Evolutionary conservation across 2,888 invertebrate genomes (phyloP).

Genomic region (Tineola bisselliella): DNA sequence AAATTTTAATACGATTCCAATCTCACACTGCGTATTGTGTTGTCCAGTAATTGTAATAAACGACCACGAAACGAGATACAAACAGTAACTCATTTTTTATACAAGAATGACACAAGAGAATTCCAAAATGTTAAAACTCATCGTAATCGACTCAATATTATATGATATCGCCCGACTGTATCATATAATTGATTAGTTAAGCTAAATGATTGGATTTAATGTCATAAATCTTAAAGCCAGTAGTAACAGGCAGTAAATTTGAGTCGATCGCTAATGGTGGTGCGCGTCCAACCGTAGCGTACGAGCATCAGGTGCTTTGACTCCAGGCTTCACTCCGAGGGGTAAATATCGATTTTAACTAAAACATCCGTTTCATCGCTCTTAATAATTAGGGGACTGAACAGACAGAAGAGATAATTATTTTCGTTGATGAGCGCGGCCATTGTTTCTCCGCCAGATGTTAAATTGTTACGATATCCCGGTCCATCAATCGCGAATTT

Average conservation of each 20-base stretch:
- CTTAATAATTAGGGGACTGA: conserved; percentile 32
- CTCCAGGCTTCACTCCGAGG: not conserved
- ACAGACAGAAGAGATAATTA: conserved; percentile 33
- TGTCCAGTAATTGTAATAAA: conserved; percentile 5
- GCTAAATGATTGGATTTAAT: not conserved
- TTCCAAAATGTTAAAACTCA: no score
- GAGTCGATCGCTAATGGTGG: conserved; percentile 19
- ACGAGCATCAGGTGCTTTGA: conserved; percentile 11
- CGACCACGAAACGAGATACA: not conserved
- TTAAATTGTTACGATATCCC: conserved; percentile 8
- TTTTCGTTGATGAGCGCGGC: conserved; percentile 33
- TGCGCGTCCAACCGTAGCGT: conserved; percentile 16
- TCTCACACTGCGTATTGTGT: not conserved
- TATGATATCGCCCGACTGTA: not conserved
- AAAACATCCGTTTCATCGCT: conserved; percentile 34
- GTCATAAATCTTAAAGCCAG: conserved; percentile 6
- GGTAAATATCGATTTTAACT: conserved; percentile 19
- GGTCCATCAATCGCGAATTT: not conserved
- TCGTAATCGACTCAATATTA: not conserved
- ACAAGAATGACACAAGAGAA: not conserved
- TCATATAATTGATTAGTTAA: not conserved
- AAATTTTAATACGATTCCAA: not conserved
- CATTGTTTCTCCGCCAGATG: conserved; percentile 30
- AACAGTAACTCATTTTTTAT: not conserved
- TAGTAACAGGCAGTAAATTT: conserved; percentile 17